Percentiles rank a stretch among this genome's conserved stretches.
Evolutionary conservation across 1,140 invertebrate genomes (phyloP).

Genomic region (Caenorhabditis remanei): DNA sequence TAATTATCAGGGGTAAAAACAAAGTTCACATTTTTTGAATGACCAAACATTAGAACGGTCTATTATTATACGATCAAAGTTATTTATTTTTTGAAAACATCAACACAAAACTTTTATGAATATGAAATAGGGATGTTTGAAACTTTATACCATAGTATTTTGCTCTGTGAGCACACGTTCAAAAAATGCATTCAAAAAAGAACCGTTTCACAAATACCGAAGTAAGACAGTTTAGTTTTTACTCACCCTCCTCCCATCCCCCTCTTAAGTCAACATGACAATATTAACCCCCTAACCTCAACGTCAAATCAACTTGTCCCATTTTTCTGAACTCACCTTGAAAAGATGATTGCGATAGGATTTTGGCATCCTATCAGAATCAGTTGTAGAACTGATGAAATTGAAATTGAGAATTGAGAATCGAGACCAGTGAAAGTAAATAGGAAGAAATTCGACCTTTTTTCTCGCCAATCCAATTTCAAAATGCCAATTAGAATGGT

Average conservation of each 20-base stretch:
- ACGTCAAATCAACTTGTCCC: background rate
- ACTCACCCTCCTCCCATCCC: background rate
- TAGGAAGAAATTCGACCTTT: conserved; percentile 22
- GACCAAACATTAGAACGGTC: too few species aligned
- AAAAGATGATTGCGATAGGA: conserved; percentile 21
- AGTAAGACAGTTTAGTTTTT: conserved; percentile 13
- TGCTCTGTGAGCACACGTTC: too few species aligned
- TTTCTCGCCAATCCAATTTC: conserved; percentile 38
- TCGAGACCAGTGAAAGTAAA: background rate
- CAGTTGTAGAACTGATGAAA: background rate
- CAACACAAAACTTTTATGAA: too few species aligned
- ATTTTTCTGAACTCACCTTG: conserved; percentile 7
- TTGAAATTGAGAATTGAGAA: background rate
- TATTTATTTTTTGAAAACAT: too few species aligned
- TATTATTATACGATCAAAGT: too few species aligned
- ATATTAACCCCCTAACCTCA: conserved; percentile 6
- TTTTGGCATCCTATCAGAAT: conserved; percentile 21
- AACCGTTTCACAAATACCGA: background rate
- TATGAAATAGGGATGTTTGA: too few species aligned
- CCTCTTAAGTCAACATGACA: conserved; percentile 33
- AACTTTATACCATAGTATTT: too few species aligned
- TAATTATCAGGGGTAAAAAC: too few species aligned
- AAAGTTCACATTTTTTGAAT: too few species aligned
- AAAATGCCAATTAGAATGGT: conserved; percentile 53
- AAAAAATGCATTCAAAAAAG: background rate